Evolutionary conservation across 2,888 invertebrate species (phyloP), one percentile per base, ranked within the genome.

Genomic region (Troides helena): DNA sequence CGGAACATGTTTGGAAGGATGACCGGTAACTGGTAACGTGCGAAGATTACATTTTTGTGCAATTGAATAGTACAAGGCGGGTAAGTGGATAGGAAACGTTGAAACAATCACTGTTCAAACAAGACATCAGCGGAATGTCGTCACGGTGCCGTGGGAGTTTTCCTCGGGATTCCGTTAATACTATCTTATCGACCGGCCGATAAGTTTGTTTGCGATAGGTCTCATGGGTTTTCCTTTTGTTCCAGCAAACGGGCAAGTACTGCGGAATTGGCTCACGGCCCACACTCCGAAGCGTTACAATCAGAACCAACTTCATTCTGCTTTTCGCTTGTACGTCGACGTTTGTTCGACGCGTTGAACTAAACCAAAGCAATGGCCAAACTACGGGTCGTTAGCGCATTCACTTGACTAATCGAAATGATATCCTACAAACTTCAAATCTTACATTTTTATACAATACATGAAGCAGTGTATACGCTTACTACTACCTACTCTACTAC

Each of bases 151-250:
- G 79, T 78, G 78, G 76, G 79, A 79, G 74, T 61, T 57, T 46
- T 21, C 72, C 71, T 63, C 61, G 71, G 53, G 67, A 67, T 68
- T 71, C 72, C 72, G 73, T 72, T 72, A 71, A 67, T 68, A 67
- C 64, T 76, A 77, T 76, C 71, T 73, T 73, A 73, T 73, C 73
- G 43, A 70, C 43, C 74, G 69, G 57, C 71, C 72, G 77, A 78
- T 77, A 76, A 73, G 66, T 73, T 60, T 76, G 76, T 77, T 77
- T 76, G 76, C 72, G 72, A 62, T 62, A 57, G 72, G 71, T 62
- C 72, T 67, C 73, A 73, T 73, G 74, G 76, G 72, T 76, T 77
- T 75, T 74, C 75, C 76, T 74, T 68, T 77, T 76, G 74, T 77
- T 75, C 72, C 67, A 63, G 69, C 65, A 39, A 69, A 68, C 67